A percentile compares a stretch with the other conserved stretches of the same genome.
These are phyloP conservation scores for Abramis brama DNA, from an alignment of 2,113 vertebrate genomes.

Conservation along the genomic window DNA sequence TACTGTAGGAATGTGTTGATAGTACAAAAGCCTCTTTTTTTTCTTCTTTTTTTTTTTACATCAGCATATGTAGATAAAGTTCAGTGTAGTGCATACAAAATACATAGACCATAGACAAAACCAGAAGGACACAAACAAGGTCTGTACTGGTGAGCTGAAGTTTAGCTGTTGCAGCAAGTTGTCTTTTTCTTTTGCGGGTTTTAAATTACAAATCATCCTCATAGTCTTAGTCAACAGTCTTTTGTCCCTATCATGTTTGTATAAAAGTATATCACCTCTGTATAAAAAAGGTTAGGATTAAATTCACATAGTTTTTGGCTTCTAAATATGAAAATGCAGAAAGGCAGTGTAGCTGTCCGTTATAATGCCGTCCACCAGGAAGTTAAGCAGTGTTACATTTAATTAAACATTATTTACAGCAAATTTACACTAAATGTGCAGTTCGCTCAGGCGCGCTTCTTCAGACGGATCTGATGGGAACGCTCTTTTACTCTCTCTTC, in stretches of 20 bases:
- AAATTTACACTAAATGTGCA: conserved; percentile 36
- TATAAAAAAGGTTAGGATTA: conserved; percentile 9
- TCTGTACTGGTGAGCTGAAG: neutral
- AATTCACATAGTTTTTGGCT: neutral
- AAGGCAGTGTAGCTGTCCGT: conserved; percentile 7
- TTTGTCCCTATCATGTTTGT: neutral
- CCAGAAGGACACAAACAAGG: neutral
- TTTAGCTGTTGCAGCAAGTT: neutral
- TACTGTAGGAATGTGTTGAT: neutral
- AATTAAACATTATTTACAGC: conserved; percentile 43
- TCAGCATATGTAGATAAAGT: neutral
- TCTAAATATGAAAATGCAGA: conserved; percentile 26
- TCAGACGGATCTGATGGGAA: conserved; percentile 21
- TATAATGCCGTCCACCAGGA: conserved; percentile 23
- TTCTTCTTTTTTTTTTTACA: neutral
- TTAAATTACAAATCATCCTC: neutral
- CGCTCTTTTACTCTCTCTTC: conserved; percentile 8
- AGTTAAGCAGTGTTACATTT: conserved; percentile 34
- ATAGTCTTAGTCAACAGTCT: neutral
- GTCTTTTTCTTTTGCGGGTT: neutral
- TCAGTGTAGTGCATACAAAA: neutral
- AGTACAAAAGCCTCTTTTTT: neutral
- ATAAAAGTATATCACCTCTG: neutral
- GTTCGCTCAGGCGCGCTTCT: conserved; percentile 43
- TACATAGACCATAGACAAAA: neutral